These are phyloP conservation scores for Stenodera caucasica DNA, from an alignment of 2,888 invertebrate species.

Conservation along the genomic window DNA sequence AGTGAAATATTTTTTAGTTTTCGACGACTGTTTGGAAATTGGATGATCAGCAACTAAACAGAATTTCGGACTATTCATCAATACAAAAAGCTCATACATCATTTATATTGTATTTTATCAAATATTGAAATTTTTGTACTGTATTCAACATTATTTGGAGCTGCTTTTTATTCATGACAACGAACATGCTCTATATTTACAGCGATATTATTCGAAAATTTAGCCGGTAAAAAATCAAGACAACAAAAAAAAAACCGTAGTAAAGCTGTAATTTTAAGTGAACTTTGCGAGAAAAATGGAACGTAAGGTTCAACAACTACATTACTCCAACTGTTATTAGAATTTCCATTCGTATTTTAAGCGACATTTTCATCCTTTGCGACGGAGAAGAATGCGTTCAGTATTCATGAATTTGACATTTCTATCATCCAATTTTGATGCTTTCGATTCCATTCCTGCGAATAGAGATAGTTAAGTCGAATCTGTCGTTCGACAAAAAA, in stretches of 20 bases:
- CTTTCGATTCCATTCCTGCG: constrained; percentile 1
- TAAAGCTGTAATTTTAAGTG: neutral
- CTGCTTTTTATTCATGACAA: too few relatives aligned
- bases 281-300: neutral
- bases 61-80: neutral
- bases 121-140: neutral
- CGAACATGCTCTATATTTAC: too few relatives aligned
- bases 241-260: too few relatives aligned
- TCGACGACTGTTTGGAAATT: neutral
- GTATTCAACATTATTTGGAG: neutral
- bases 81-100: neutral
- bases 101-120: neutral
- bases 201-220: too few relatives aligned
- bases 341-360: too few relatives aligned
- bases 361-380: too few relatives aligned
- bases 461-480: too few relatives aligned
- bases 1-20: too few relatives aligned
- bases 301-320: neutral
- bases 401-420: constrained; percentile 25
- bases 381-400: too few relatives aligned
- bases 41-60: neutral
- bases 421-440: constrained; percentile 13
- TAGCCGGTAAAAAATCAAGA: too few relatives aligned
- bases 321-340: too few relatives aligned
- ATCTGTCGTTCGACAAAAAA: too few relatives aligned